phyloP scores from a whole-genome alignment of 1,140 invertebrate species.

The Polypedilum vanderplanki region DNA sequence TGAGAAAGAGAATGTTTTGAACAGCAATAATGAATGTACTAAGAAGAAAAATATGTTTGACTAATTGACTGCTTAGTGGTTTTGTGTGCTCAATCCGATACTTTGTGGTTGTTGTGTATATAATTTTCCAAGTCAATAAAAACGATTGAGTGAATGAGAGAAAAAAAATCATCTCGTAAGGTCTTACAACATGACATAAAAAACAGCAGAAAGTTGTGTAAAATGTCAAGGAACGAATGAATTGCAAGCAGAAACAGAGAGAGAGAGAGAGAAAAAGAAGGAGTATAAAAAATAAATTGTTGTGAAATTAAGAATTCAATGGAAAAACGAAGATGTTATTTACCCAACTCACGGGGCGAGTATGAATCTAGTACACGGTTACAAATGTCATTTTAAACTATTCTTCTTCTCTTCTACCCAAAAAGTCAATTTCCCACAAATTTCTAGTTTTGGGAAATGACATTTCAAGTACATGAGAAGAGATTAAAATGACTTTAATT shows the following conservation, averaged over 20 bases:
- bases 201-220: no score
- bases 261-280: background rate
- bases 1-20: background rate
- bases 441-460: background rate
- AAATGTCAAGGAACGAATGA: no score
- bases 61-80: constrained; percentile 4
- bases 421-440: background rate
- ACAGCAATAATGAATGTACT: background rate
- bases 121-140: no score
- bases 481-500: constrained; percentile 2
- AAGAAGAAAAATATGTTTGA: background rate
- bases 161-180: no score
- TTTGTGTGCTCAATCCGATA: background rate
- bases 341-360: constrained; percentile 22
- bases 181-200: no score
- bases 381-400: background rate
- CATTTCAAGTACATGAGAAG: background rate
- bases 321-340: background rate
- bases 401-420: background rate
- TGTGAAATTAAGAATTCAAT: background rate
- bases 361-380: constrained; percentile 25
- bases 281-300: background rate
- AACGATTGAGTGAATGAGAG: no score
- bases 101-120: no score
- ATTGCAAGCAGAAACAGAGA: no score